Base-by-base conservation (phyloP, 2,888 invertebrate genomes). In the Harmothoe impar region DNA sequence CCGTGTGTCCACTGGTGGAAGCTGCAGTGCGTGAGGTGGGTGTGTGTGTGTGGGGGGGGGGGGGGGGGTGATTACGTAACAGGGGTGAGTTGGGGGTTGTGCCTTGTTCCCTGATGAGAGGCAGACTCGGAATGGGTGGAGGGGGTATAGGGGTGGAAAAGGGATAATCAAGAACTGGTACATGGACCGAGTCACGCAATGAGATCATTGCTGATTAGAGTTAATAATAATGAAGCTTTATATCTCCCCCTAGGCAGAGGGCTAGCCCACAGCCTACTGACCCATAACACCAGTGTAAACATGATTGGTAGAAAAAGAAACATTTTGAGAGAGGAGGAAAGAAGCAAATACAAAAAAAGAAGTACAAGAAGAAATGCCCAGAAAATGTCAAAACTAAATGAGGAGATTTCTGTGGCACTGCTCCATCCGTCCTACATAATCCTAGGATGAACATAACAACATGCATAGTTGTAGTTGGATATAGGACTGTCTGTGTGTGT, bases 271-370 rank as follows among this genome's bases (percentile, higher is more conserved):
- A 29, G 29, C 72, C 72, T 25, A 72, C 29, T 72, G 72, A 72
- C 72, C 72, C 72, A 29, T 72, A 72, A 72, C n/a, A 25, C 25
- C 29, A 29, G 72, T 72, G 72, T 72, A 72, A 72, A 72, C 72
- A 72, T 25, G 29, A 72, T 29, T 25, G 29, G 3, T 3, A 25
- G 29, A 7, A 17, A 3, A 25, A 72, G 29, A 29, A 72, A 72
- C 0, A 29, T 3, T 72, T 17, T 29, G n/a, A 62, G 62, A n/a
- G 62, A 20, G n/a, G n/a, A 5, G n/a, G n/a, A n/a, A n/a, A n/a
- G n/a, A n/a, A n/a, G n/a, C n/a, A n/a, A 10, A n/a, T 62, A 15
- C 5, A n/a, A 3, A 62, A 62, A 62, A n/a, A 62, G 20, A 62
- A n/a, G 20, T 62, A 62, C 62, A 62, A n/a, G 5, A 62, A 62